Base-by-base conservation (phyloP, 1,140 invertebrate species). In the Penaeus japonicus region DNA sequence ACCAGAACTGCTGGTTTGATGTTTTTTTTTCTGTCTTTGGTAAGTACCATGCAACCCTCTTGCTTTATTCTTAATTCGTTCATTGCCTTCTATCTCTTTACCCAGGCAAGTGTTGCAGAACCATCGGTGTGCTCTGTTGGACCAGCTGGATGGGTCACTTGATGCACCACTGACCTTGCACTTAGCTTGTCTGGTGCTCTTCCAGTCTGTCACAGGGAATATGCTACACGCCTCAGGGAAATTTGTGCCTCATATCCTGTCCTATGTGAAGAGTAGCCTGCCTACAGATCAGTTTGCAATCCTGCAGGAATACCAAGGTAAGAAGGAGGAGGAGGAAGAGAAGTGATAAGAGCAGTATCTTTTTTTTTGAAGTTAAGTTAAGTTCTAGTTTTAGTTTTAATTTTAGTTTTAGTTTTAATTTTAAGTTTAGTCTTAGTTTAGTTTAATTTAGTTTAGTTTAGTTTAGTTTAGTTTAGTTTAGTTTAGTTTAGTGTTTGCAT, bases 151-250 rank as follows among this genome's bases (percentile, higher is more conserved):
- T 30, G 95, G 82, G 22, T 95, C 94, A 73, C 93, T 94, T 55
- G 97, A 98, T 92, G 94, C 96, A 47, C 97, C 97, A 0, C 92
- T 98, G 55, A 94, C 95, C n/a, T 92, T 99, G 22, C 97, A 99
- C 92, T 92, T 98, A 62, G 94, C 95, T 1, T 94, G 94, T 10
- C 94, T 98, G 70, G 93, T 98, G 39, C 94, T 98, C 30, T 98
- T 98, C 91, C 97, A 96, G 30, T 94, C 95, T 17, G 93, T 95
- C 0, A 97, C 96, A 20, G 90, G 90, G 3, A 65, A 89, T 90
- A 96, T 98, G 93, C 91, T 99, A 22, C 97, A 99, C 92, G 96
- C 96, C 18, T 98, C 97, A 35, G 98, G 98, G 0, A 95, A 97
- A 92, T 97, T 97, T 93, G 96, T 99, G 4, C 95, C 97, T 0